Percentiles rank a stretch among this genome's conserved stretches.
These are phyloP conservation scores for Pseudonaja textilis DNA, from an alignment of 2,113 vertebrate species.

Conservation along the genomic window DNA sequence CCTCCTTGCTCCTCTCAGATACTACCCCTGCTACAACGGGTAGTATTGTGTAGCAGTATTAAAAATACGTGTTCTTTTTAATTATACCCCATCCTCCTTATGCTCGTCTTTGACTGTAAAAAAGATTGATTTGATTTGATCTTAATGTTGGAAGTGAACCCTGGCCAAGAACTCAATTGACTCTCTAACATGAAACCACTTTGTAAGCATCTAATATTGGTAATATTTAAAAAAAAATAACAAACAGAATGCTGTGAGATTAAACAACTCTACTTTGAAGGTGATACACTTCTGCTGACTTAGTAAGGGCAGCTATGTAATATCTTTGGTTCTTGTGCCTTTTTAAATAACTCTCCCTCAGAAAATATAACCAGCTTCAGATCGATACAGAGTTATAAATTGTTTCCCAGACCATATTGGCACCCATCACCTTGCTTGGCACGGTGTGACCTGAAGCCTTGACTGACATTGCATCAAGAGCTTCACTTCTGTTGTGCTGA, in stretches of 20 bases:
- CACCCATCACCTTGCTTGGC: not conserved
- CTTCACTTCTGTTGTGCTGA: not conserved
- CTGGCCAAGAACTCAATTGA: not conserved
- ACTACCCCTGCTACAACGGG: no score
- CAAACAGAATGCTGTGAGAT: not conserved
- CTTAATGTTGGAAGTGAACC: not conserved
- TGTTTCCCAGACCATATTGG: not conserved
- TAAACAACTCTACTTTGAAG: not conserved
- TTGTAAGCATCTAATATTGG: not conserved
- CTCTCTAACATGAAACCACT: not conserved
- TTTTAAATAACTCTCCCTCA: not conserved
- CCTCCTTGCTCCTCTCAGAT: no score
- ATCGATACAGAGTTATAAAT: not conserved
- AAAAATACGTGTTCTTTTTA: not conserved
- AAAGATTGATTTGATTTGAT: not conserved
- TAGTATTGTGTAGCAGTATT: not conserved
- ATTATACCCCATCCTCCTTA: not conserved
- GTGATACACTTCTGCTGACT: not conserved
- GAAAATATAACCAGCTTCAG: not conserved
- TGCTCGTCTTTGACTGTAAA: not conserved
- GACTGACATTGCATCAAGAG: not conserved
- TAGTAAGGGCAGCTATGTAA: not conserved
- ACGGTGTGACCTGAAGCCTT: not conserved
- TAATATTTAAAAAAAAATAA: not conserved
- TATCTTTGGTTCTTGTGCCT: not conserved